These are phyloP conservation scores for Phataginus tetradactyla DNA, from an alignment of 2,797 vertebrate genomes.

Conservation along the genomic window DNA sequence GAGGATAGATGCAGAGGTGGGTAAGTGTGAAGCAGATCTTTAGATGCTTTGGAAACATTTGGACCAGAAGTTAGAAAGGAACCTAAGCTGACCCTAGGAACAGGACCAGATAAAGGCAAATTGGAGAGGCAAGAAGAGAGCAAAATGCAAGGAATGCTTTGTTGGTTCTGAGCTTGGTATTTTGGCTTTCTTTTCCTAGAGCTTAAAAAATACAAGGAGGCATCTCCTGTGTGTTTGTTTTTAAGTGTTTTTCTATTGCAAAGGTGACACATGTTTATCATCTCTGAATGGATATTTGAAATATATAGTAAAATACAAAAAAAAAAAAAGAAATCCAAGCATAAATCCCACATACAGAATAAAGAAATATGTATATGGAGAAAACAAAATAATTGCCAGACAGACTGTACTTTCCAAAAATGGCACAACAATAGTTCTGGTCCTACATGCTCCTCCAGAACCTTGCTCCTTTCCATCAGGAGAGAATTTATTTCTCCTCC, in stretches of 20 bases:
- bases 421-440: background rate
- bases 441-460: background rate
- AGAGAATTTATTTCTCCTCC: background rate
- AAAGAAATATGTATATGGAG: background rate
- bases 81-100: background rate
- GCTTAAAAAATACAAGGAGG: background rate
- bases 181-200: background rate
- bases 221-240: background rate
- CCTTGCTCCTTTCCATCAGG: background rate
- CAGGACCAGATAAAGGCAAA: background rate
- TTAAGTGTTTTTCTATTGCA: background rate
- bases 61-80: background rate
- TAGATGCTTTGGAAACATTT: background rate
- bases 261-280: background rate
- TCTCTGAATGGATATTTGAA: background rate
- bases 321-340: background rate
- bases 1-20: background rate
- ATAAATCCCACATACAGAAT: background rate
- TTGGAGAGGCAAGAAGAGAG: background rate
- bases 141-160: background rate
- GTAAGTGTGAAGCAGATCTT: background rate
- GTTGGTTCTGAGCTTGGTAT: background rate
- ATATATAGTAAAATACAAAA: background rate
- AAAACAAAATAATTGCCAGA: background rate
- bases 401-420: background rate